Conservation (phyloP, 2,113 vertebrate species). For the Caranx melampygus region DNA sequence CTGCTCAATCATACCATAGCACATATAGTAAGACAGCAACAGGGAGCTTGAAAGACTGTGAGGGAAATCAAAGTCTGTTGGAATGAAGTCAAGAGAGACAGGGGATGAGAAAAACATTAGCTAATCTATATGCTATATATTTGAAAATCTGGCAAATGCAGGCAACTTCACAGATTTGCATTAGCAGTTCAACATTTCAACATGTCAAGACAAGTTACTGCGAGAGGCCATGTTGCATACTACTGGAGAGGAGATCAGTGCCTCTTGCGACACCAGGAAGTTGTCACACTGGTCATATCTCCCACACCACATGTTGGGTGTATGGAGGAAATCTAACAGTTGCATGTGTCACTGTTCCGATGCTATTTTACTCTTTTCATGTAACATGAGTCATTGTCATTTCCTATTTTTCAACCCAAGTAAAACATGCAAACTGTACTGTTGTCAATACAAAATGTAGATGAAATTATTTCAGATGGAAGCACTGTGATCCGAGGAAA, state of each 20-base stretch:
- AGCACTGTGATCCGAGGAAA: background rate
- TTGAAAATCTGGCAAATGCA: background rate
- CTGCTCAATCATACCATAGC: constrained; percentile 60
- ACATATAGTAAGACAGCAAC: constrained; percentile 48
- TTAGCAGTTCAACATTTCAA: constrained; percentile 4
- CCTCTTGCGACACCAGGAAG: too few species aligned
- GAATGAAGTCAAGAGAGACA: background rate
- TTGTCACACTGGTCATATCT: too few species aligned
- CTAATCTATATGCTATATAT: background rate
- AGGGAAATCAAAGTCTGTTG: constrained; percentile 54
- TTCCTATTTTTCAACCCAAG: too few species aligned
- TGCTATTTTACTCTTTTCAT: too few species aligned
- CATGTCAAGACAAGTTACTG: constrained; percentile 1
- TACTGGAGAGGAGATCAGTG: too few species aligned
- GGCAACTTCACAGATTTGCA: background rate
- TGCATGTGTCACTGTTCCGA: too few species aligned
- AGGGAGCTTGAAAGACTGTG: constrained; percentile 27
- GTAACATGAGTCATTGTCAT: too few species aligned
- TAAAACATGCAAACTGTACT: too few species aligned
- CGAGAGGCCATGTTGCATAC: background rate
- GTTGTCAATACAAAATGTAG: too few species aligned
- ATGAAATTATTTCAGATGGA: too few species aligned
- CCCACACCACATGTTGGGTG: too few species aligned
- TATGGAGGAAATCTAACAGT: too few species aligned
- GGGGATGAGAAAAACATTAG: background rate